Evolutionary conservation across 2,797 vertebrate species (phyloP), one percentile per base, ranked within the genome.

Genomic region (Sebastes dallii): DNA sequence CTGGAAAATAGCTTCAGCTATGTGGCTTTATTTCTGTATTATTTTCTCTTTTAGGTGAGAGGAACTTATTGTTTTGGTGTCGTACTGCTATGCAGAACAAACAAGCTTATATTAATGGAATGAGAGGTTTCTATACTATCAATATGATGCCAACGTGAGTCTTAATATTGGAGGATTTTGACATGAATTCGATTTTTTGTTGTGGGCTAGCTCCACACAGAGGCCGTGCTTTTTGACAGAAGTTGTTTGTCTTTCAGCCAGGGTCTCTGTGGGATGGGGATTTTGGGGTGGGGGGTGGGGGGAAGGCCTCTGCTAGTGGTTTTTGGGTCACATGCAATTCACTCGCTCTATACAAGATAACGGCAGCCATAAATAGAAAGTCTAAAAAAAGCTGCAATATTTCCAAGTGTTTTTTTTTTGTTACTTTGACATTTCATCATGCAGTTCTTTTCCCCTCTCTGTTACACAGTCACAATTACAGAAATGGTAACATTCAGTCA

Each of bases 251-350:
- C 54, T 87, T 85, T 66, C 29, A 79, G 72, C 52, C 36, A 61
- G 72, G 56, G 80, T 90, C 86, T 89, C 85, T 46, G 75, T 66
- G 72, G 84, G 60, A 85, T 69, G 13, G 68, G 77, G 83, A 89
- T 87, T 87, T 90, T 7, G 2, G 10, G 24, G 25, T 71, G 39
- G 14, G 14, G 5, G 5, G 36, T 14, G 5, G 5, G 5, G 52
- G 4, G 36, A 50, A 67, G 70, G 75, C 68, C 72, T 77, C 72
- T 46, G 72, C 67, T 81, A 12, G 42, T 66, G 27, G 32, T 83
- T 91, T 87, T 88, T 89, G 83, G 88, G 89, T 89, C 88, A 88
- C 62, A 77, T 82, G 78, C 75, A 82, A 69, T 80, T 74, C 74
- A 58, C 58, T 86, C 3, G 2, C 50, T 81, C 59, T 66, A 24